Evolutionary conservation across 2,888 invertebrate genomes (phyloP), one percentile per base, ranked within the genome.

Genomic region (Luperina nickerlii): DNA sequence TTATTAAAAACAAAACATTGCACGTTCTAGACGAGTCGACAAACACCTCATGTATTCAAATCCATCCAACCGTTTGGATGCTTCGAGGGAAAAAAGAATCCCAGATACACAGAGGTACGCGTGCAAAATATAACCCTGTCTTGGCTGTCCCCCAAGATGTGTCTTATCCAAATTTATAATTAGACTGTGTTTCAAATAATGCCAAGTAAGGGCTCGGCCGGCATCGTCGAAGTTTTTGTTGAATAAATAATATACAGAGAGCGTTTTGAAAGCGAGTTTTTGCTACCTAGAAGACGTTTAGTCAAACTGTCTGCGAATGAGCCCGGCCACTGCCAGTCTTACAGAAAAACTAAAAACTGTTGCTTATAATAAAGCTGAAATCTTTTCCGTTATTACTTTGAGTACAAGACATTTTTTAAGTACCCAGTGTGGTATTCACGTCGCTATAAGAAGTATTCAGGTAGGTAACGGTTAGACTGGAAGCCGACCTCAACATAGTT

Each of bases 261-360:
- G 57, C 78, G 60, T 82, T 81, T 75, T 38, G 67, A 38, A 32
- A 74, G 60, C 62, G 70, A 81, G 81, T 83, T 85, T 75, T 83
- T 78, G 84, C 57, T 45, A 67, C 65, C 48, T 66, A 84, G 71
- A 74, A 75, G 73, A 73, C 76, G 63, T 77, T 83, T 78, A 74
- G 70, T 70, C 70, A 76, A 68, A 80, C 67, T 78, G 79, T 78
- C 78, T 76, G 75, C 69, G n/a, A 76, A 76, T 71, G 66, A 78
- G 24, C 38, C 60, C 18, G 38, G 51, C n/a, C 62, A n/a, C 38
- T 66, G 38, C 51, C 51, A 48, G 66, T 71, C 51, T 68, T 32
- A 38, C 67, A 60, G n/a, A 51, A 69, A 76, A 20, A 79, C 24
- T 20, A 65, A 60, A 63, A 48, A 69, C 32, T 42, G 65, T 65